A percentile compares a stretch with the other conserved stretches of the same genome.
phyloP scores from a whole-genome alignment of 2,888 invertebrate genomes.

The Eupeodes luniger region DNA sequence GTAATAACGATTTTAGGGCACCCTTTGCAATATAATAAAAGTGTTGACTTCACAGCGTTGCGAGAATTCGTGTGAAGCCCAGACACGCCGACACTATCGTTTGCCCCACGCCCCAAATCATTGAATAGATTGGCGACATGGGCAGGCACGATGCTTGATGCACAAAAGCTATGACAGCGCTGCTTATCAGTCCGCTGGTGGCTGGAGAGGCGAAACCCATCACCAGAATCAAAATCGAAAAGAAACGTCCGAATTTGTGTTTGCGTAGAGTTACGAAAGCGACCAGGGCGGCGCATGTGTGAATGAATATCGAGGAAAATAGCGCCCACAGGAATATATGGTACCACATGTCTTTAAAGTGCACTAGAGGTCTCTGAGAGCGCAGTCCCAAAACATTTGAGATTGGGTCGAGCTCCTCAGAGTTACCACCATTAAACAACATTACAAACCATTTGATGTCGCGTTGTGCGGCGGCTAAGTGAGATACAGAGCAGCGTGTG shows the following conservation, averaged over 20 bases:
- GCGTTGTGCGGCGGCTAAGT: constrained; percentile 43
- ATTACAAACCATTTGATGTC: constrained; percentile 78
- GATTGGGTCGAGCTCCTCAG: constrained; percentile 87
- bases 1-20: constrained; percentile 35
- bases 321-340: constrained; percentile 98
- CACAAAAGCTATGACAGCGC: constrained; percentile 97
- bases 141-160: constrained; percentile 94
- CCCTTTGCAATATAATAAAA: constrained; percentile 27
- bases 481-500: constrained; percentile 21
- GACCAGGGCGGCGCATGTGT: constrained; percentile 94
- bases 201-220: constrained; percentile 96
- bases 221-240: constrained; percentile 93
- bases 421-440: constrained; percentile 81
- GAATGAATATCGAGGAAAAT: constrained; percentile 96
- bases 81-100: constrained; percentile 94
- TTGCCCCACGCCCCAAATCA: constrained; percentile 97
- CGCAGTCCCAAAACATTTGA: constrained; percentile 89
- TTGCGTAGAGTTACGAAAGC: constrained; percentile 96
- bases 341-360: constrained; percentile 98
- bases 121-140: constrained; percentile 95
- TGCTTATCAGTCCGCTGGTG: constrained; percentile 94
- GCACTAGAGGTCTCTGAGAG: constrained; percentile 87
- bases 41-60: constrained; percentile 89
- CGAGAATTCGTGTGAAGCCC: constrained; percentile 96
- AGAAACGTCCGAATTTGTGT: constrained; percentile 97